Conservation (phyloP, 2,797 vertebrate genomes). For the Labroides dimidiatus region DNA sequence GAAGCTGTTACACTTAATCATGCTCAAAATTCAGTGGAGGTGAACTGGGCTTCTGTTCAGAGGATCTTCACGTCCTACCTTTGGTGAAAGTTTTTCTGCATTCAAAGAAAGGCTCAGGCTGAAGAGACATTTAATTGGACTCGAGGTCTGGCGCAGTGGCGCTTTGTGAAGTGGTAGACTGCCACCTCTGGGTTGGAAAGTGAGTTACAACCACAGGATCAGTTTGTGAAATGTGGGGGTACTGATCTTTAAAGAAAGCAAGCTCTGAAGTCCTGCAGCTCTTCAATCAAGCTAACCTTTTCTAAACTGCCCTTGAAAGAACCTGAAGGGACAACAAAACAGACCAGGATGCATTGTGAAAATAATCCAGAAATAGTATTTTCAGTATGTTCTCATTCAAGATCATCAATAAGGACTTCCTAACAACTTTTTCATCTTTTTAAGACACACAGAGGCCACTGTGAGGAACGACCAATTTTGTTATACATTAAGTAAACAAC, state of each 20-base stretch:
- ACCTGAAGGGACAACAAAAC: too few relatives aligned
- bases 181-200: neutral
- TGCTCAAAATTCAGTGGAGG: conserved; percentile 1
- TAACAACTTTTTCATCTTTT: too few relatives aligned
- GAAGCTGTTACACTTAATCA: conserved; percentile 32
- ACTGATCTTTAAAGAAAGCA: neutral
- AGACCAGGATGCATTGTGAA: too few relatives aligned
- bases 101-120: neutral
- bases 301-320: too few relatives aligned
- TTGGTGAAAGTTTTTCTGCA: neutral
- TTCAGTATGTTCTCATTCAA: too few relatives aligned
- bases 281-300: too few relatives aligned
- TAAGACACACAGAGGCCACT: too few relatives aligned
- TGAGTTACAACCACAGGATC: too few relatives aligned
- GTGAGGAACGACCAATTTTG: too few relatives aligned
- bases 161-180: neutral
- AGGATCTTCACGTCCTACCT: neutral
- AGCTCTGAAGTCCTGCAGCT: neutral
- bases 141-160: neutral
- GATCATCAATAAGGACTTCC: too few relatives aligned
- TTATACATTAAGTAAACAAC: too few relatives aligned
- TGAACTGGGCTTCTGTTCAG: conserved; percentile 5
- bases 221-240: neutral
- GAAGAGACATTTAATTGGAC: neutral
- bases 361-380: too few relatives aligned